Conservation (phyloP, 2,113 vertebrate genomes). For the Myiopsitta monachus region DNA sequence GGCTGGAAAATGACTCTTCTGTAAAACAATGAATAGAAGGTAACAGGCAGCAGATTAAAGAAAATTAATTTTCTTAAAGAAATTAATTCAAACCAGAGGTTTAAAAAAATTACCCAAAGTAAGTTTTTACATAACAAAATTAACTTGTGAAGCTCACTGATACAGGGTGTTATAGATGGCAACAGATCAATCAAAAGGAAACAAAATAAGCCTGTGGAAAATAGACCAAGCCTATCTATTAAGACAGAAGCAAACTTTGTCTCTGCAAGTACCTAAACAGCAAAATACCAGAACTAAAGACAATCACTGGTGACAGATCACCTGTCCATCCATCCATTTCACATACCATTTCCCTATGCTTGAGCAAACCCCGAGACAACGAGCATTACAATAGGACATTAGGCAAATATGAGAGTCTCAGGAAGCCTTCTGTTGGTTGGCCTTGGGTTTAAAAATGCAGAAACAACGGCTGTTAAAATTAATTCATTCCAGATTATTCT, state of each 20-base stretch:
- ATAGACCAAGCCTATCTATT: fast-evolving
- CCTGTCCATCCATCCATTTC: neutral
- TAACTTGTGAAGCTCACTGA: neutral
- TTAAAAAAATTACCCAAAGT: neutral
- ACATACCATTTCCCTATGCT: neutral
- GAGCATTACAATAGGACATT: fast-evolving
- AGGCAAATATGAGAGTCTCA: neutral
- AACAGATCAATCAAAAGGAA: neutral
- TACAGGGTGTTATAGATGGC: neutral
- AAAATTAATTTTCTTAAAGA: neutral
- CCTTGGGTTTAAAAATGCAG: neutral
- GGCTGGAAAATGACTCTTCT: neutral
- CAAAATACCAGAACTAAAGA: neutral
- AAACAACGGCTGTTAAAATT: neutral
- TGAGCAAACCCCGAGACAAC: neutral
- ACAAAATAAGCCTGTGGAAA: neutral
- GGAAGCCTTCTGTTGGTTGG: neutral
- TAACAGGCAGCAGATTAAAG: neutral
- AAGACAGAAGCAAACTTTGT: neutral
- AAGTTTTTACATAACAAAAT: neutral
- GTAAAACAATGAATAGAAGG: neutral
- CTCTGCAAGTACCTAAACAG: neutral
- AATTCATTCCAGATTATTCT: neutral
- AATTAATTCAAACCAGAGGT: neutral
- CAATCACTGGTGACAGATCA: neutral